Base-by-base conservation (phyloP, 1,140 invertebrate genomes). In the Zaprionus gabonicus region DNA sequence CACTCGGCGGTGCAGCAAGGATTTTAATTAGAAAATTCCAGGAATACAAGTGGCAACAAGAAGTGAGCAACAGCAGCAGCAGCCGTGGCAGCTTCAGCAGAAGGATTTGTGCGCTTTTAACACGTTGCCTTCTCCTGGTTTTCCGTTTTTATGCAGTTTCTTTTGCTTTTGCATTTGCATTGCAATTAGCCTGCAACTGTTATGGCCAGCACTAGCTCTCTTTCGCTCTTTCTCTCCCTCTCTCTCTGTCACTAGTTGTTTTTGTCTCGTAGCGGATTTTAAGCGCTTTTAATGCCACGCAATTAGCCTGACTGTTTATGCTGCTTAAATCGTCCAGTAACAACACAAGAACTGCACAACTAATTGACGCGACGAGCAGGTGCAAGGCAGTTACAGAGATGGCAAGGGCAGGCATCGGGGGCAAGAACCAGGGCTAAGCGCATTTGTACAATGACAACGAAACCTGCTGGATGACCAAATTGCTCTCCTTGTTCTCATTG, bases 1-100 rank as follows among this genome's bases (percentile, higher is more conserved):
- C 41, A 46, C 41, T 46, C 41, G 63, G 60, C 58, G 44, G 44
- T 49, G 49, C 65, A 53, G 84, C 80, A 76, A 75, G 85, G 78
- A 82, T 90, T 90, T 90, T 90, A 90, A 90, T 90, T 90, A 90
- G 85, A 90, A 90, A 90, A 90, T 90, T 90, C 81, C 85, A 57
- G 85, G 79, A 85, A 79, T 88, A 88, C 78, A 87, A 87, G 83
- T 87, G 80, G 76, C 70, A 69, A 53, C 68, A 56, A 70, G 57
- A 74, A 75, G 55, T 69, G 70, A 63, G 58, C 71, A 80, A 57
- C 38, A 66, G 38, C 58, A 53, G 62, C 44, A 20, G 46, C 55
- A 68, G 55, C 41, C 44, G 59, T 65, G 59, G 63, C 12, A 13
- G 0, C 41, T 17, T 49, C 78, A 68, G 62, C 73, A 65, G 84